Base-by-base conservation (phyloP, 64 coral and sea anemone species). In the Dendronephthya gigantea region DNA sequence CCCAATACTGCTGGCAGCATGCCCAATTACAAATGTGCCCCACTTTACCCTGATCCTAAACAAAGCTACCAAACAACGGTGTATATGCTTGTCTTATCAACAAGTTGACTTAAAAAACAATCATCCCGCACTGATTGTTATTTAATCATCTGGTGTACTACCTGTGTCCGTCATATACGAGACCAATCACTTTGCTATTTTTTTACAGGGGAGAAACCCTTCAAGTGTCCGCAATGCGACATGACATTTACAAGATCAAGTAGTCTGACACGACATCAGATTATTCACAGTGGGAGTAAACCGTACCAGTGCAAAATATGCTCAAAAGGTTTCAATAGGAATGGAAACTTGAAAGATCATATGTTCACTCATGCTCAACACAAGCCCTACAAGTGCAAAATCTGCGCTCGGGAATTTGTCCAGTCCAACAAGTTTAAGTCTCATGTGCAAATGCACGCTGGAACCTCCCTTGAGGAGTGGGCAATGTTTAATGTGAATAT, bases 401-500 rank as follows among this genome's bases (percentile, higher is more conserved):
- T 79, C 1, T 79, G 72, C 37, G 25, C 72, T 39, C 30, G 72
- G 5, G 72, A 79, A 9, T 79, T 79, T 35, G 72, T 79, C 0
- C 72, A 79, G 72, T 79, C 72, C 16, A 79, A 79, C 72, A 79
- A 79, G 72, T 79, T 79, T 39, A 79, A 79, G 29, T 79, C 72
- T 19, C 72, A 79, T 79, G 72, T 79, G 15, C 72, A 79, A 19
- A 79, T 79, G 72, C 72, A 79, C 22, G 29, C 72, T 36, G 72
- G 72, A 12, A 35, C 72, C 0, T 79, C 72, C 10, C 29, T 79
- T 29, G 72, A 79, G 5, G 72, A 79, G 14, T 79, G 72, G 72
- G 72, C 72, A 12, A 79, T 79, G 72, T 79, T 79, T 79, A 79
- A 79, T 79, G 72, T 79, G 36, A 79, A 79, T 35, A 79, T 79